Evolutionary conservation across 2,797 vertebrate genomes (phyloP).

Genomic region (Percopsis omiscomaycus): DNA sequence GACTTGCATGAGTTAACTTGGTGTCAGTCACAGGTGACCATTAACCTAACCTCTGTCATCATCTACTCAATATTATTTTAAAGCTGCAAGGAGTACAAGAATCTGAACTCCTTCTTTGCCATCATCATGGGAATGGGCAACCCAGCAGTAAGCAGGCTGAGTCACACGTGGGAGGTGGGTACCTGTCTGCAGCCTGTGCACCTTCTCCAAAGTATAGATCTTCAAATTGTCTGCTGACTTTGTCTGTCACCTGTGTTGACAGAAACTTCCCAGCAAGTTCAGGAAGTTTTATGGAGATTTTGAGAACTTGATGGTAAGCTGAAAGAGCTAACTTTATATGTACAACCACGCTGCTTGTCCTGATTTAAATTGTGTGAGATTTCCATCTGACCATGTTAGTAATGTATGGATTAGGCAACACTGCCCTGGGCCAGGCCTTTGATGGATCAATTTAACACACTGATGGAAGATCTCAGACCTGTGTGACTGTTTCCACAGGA

Average conservation of each 20-base stretch:
- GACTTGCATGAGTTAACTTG: too few species aligned
- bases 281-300: conserved; percentile 97
- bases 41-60: too few species aligned
- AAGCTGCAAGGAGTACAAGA: conserved; percentile 97
- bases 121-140: conserved; percentile 96
- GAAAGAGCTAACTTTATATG: accelerated
- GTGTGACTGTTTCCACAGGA: conserved; percentile 81
- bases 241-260: conserved; percentile 43
- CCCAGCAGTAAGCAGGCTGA: conserved; percentile 92
- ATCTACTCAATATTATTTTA: not conserved
- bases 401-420: conserved; percentile 11
- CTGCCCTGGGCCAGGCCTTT: conserved; percentile 7
- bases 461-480: conserved; percentile 44
- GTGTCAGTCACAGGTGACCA: too few species aligned
- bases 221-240: not conserved
- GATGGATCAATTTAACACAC: conserved; percentile 43
- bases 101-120: conserved; percentile 96
- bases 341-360: not conserved
- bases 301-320: conserved; percentile 96
- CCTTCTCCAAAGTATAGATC: not conserved
- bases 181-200: not conserved
- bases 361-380: not conserved
- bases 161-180: conserved; percentile 96
- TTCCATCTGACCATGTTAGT: conserved; percentile 5
- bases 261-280: conserved; percentile 99